Base-by-base conservation (phyloP, 1,140 invertebrate genomes). In the Drosophila busckii region DNA sequence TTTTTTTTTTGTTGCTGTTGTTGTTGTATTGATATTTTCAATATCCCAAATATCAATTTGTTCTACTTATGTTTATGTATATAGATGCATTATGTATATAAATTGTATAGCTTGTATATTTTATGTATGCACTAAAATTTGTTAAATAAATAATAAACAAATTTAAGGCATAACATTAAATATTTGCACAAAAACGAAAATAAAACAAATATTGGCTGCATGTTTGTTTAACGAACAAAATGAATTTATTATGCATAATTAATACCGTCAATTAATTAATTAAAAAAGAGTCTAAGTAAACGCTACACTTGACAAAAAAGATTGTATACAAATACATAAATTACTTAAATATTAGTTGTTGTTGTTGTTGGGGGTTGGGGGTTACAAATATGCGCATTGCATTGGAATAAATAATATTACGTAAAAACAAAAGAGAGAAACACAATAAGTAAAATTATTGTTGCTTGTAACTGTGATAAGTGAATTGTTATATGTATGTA, bases 211-310 rank as follows among this genome's bases (percentile, higher is more conserved):
- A 10, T 19, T 8, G 19, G 37, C 45, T 50, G 49, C 7, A 9
- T 31, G 41, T 61, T 80, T 82, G 65, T 75, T 82, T 82, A 82
- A 82, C 75, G 75, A 82, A 82, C 75, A 82, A 70, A 82, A 75
- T 82, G 50, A 63, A 71, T 82, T 80, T 82, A 82, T 82, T 80
- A 80, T 69, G 48, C 60, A 68, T 75, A 82, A 73, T 80, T 82
- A 82, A 82, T 82, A 82, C 75, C 75, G 70, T 82, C 75, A 82
- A 82, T 82, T 78, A 56, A n/a, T n/a, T n/a, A n/a, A n/a, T n/a
- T n/a, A n/a, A n/a, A n/a, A 82, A 75, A 80, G 75, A 53, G 50
- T 53, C 75, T 82, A 82, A 70, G 60, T 68, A 80, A 80, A 71
- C 56, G 53, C 73, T 80, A 78, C 67, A 78, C 44, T 71, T 68